phyloP scores from a whole-genome alignment of 2,888 invertebrate species.

The Apoda limacodes region DNA sequence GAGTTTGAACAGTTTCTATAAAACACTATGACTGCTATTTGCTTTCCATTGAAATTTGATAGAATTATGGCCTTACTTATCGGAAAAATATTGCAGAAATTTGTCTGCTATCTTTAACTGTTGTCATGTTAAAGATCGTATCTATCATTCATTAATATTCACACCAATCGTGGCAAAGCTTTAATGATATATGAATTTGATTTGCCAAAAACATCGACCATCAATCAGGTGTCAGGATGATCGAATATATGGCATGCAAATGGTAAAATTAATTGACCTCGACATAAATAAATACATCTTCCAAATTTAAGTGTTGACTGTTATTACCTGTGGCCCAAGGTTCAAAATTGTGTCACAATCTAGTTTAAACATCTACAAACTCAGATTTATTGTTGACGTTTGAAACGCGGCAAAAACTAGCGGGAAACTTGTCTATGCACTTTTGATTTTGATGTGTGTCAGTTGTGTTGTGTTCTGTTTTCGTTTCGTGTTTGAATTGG shows the following conservation, averaged over 20 bases:
- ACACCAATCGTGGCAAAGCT: conserved; percentile 46
- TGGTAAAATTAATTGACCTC: conserved; percentile 21
- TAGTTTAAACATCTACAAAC: conserved; percentile 30
- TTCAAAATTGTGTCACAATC: conserved; percentile 25
- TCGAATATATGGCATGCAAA: conserved; percentile 29
- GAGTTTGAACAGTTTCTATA: conserved; percentile 39
- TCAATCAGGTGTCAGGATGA: conserved; percentile 51
- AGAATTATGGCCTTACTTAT: conserved; percentile 35
- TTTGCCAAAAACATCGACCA: conserved; percentile 54
- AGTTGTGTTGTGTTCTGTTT: no score
- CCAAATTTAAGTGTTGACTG: no score
- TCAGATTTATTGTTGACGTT: conserved; percentile 29
- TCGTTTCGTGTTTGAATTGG: no score
- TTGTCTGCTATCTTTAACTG: conserved; percentile 45
- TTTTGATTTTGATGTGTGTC: no score
- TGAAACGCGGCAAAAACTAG: conserved; percentile 39
- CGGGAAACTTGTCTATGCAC: no score
- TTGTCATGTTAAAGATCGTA: no score
- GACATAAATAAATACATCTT: neutral
- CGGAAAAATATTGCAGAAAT: conserved; percentile 44
- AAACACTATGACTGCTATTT: conserved; percentile 42
- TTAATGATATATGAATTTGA: conserved; percentile 48
- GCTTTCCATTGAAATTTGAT: conserved; percentile 33
- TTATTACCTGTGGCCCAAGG: no score
- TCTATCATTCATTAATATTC: conserved; percentile 61